Evolutionary conservation across 1,140 invertebrate species (phyloP), one percentile per base, ranked within the genome.

Genomic region (Leucophenga varia): DNA sequence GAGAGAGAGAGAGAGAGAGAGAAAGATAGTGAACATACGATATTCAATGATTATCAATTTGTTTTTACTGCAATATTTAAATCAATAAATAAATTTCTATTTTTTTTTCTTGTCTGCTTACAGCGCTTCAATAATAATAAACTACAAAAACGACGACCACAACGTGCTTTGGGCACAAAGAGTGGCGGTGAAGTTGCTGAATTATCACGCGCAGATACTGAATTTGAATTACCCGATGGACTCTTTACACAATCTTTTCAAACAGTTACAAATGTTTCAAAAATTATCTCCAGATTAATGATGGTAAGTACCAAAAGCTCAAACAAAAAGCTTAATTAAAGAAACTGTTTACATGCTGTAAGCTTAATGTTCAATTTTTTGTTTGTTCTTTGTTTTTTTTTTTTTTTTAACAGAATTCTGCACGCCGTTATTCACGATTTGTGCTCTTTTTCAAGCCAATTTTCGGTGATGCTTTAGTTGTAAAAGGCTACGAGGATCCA

Each of bases 161-260:
- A n/a, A n/a, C 59, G 14, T 51, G 63, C 21, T 55, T 50, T 13
- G 56, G 43, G 12, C 43, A 40, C 17, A 65, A 65, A 54, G 59
- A 67, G n/a, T 46, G 43, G 54, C 0, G 84, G 85, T 65, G 82
- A 85, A 52, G 84, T 84, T 39, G 82, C 85, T 6, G 81, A 82
- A 51, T 87, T 88, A 73, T 82, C 86, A 61, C 80, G 85, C 54
- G 81, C 78, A 64, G 82, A 69, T 5, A 78, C 79, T 4, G 80
- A 80, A 4, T 60, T 85, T 59, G 84, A 88, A 47, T 74, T 89
- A 47, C 86, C 86, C 31, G 78, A 82, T 34, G 75, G 76, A 59
- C 73, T 86, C 40, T 86, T 90, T 63, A 85, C 83, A 36, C 81
- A 82, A 12, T 84, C 85, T 55, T 87, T 89, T 72, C 81, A 79